Percentiles rank a stretch among this genome's conserved stretches.
phyloP scores from a whole-genome alignment of 2,113 vertebrate genomes.

The Marcusenius ussheri region DNA sequence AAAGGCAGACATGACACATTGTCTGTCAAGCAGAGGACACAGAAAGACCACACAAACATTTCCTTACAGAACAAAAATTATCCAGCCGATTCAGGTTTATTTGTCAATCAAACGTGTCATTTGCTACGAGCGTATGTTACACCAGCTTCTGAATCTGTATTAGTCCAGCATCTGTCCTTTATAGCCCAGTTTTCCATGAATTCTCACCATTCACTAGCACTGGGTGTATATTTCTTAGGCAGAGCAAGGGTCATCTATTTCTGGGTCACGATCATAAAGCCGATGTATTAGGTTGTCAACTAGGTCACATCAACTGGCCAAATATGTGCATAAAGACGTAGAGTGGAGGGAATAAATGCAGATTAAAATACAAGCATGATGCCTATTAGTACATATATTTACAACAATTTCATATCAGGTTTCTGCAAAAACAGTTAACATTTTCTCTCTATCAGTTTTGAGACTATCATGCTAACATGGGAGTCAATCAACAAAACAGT shows the following conservation, averaged over 20 bases:
- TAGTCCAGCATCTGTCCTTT: background rate
- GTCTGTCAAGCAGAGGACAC: background rate
- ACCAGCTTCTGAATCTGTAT: background rate
- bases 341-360: background rate
- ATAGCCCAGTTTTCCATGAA: background rate
- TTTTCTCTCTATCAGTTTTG: constrained; percentile 8
- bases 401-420: background rate
- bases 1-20: background rate
- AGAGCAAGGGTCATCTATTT: background rate
- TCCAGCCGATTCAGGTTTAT: background rate
- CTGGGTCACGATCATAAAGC: background rate
- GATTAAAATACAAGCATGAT: background rate
- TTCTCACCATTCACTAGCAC: background rate
- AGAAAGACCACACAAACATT: background rate
- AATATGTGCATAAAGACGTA: background rate
- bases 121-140: background rate
- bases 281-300: background rate
- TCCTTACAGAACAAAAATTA: background rate
- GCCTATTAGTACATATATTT: background rate
- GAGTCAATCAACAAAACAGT: background rate
- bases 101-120: background rate
- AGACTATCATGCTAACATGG: background rate
- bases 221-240: background rate
- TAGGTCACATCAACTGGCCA: background rate
- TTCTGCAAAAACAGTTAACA: background rate